Percentiles rank a stretch among this genome's conserved stretches.
These are phyloP conservation scores for Urophycis tenuis DNA, from an alignment of 2,797 vertebrate genomes.

Conservation along the genomic window DNA sequence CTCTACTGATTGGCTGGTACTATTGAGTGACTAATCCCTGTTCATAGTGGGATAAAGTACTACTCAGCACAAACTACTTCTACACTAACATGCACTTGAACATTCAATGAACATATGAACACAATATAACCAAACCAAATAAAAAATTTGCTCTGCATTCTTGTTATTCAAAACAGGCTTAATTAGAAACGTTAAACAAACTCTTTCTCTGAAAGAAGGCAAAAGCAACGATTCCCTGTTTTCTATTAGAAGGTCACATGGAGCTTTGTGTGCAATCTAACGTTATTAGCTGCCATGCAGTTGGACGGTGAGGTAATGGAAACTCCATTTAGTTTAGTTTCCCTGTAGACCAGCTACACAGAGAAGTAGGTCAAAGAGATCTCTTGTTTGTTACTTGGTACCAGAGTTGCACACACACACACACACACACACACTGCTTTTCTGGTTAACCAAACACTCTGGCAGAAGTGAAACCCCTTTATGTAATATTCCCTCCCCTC, in stretches of 20 bases:
- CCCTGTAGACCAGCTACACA: neutral
- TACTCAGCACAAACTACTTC: too few relatives aligned
- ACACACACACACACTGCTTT: neutral
- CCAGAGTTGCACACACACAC: neutral
- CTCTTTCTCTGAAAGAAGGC: neutral
- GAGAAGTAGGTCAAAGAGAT: constrained; percentile 13
- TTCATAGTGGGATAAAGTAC: neutral
- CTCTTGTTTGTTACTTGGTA: neutral
- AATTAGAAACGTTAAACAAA: neutral
- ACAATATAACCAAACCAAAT: too few relatives aligned
- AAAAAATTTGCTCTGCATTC: neutral
- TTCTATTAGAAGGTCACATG: neutral
- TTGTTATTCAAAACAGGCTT: neutral
- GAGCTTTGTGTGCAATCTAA: neutral
- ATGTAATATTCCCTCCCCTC: neutral
- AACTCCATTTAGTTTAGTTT: constrained; percentile 8
- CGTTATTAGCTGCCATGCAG: neutral
- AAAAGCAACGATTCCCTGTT: neutral
- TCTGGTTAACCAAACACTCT: neutral
- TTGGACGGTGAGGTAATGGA: constrained; percentile 23
- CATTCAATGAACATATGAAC: too few relatives aligned
- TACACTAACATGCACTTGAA: neutral
- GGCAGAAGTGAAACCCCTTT: neutral
- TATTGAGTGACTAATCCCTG: neutral
- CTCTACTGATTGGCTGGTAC: too few relatives aligned